Percentiles rank a stretch among this genome's conserved stretches.
Conservation (phyloP, 2,888 invertebrate species). For the Micropterix aruncella region DNA sequence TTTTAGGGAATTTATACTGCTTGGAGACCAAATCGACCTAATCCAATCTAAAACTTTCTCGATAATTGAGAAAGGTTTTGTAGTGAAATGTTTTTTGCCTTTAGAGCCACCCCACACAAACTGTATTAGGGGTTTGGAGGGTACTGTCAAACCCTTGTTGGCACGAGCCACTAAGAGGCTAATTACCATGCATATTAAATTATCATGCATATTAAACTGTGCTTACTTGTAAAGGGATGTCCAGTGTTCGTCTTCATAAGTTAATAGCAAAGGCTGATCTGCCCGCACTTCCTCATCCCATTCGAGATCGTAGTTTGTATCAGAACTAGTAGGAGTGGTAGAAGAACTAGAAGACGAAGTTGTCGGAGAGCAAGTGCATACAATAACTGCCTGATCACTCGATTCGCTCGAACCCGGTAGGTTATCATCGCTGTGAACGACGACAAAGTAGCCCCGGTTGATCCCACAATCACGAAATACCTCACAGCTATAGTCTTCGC, state of each 20-base stretch:
- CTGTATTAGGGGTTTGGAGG: too few species aligned
- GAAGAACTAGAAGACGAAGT: conserved; percentile 21
- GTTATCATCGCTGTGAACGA: conserved; percentile 23
- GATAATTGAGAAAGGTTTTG: too few species aligned
- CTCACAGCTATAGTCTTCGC: background rate
- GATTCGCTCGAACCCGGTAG: conserved; percentile 29
- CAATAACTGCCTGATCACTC: conserved; percentile 17
- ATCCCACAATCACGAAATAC: conserved; percentile 7
- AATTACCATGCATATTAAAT: background rate
- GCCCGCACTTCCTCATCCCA: conserved; percentile 62
- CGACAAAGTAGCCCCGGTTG: conserved; percentile 29
- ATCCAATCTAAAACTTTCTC: too few species aligned
- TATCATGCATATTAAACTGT: background rate
- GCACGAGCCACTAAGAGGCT: too few species aligned
- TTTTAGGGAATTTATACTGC: too few species aligned
- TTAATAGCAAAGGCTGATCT: conserved; percentile 32
- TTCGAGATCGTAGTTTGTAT: conserved; percentile 48
- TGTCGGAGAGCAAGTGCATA: conserved; percentile 8
- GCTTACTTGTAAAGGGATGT: conserved; percentile 33
- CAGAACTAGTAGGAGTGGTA: conserved; percentile 25
- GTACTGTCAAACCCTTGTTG: too few species aligned
- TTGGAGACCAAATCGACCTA: too few species aligned
- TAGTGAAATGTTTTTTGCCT: too few species aligned
- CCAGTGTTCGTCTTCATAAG: conserved; percentile 39
- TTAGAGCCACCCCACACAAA: too few species aligned